phyloP scores from a whole-genome alignment of 2,113 vertebrate species.

The Acinonyx jubatus region DNA sequence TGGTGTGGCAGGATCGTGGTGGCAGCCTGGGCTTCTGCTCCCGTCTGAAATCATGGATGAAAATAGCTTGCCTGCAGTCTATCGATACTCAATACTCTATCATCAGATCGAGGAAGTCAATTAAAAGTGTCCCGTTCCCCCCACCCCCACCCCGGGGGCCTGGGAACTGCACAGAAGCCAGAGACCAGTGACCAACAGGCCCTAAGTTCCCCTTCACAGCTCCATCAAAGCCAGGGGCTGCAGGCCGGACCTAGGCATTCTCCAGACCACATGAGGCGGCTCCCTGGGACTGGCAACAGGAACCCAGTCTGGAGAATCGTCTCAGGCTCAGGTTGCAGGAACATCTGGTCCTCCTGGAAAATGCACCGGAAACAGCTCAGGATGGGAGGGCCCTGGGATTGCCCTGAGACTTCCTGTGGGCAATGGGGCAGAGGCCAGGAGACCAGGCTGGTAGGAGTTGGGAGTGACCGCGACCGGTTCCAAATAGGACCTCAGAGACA shows the following conservation, averaged over 20 bases:
- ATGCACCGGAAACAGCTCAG: slow-evolving; percentile 7
- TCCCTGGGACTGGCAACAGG: not conserved
- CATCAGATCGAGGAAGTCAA: slow-evolving; percentile 47
- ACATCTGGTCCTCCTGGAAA: slow-evolving; percentile 31
- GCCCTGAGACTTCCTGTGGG: slow-evolving; percentile 23
- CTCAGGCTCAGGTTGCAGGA: not conserved
- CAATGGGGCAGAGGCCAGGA: not conserved
- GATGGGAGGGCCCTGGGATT: not conserved
- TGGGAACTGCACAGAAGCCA: not conserved
- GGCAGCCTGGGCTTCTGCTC: not conserved
- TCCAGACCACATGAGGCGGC: not conserved
- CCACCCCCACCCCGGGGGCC: not conserved
- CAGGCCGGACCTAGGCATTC: not conserved
- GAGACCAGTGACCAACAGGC: not conserved
- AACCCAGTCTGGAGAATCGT: not conserved
- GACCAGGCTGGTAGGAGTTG: not conserved
- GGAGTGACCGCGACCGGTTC: not conserved
- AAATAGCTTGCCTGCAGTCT: slow-evolving; percentile 66
- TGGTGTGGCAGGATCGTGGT: not conserved
- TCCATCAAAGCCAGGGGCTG: not conserved
- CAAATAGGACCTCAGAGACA: slow-evolving; percentile 19
- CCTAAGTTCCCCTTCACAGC: not conserved
- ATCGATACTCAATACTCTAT: slow-evolving; percentile 59
- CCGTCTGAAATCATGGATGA: slow-evolving; percentile 31
- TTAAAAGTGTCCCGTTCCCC: slow-evolving; percentile 34